These are phyloP conservation scores for Microtus montanus DNA, from an alignment of 2,113 vertebrate genomes.

Conservation along the genomic window DNA sequence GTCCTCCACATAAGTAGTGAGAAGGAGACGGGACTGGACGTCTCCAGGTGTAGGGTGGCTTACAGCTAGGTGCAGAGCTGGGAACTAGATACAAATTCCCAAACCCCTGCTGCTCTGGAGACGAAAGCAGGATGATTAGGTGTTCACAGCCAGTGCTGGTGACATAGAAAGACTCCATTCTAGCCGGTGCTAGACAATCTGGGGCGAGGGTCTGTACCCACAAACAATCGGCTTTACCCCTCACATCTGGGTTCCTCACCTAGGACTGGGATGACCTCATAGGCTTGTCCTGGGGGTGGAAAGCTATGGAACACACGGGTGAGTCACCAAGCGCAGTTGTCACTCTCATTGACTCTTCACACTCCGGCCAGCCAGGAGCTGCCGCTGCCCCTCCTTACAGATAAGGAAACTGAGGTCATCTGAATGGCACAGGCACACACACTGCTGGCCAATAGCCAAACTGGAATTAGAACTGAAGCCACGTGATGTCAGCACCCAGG, in stretches of 20 bases:
- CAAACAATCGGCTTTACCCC: neutral
- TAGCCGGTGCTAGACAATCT: neutral
- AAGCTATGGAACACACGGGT: neutral
- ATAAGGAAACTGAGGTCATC: conserved; percentile 9
- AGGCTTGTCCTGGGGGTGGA: neutral
- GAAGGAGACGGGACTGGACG: neutral
- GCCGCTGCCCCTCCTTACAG: neutral
- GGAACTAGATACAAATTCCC: neutral
- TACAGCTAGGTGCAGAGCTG: neutral
- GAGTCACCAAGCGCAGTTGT: neutral
- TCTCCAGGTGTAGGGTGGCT: neutral
- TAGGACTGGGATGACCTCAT: neutral
- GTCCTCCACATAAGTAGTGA: neutral
- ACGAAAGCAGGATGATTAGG: neutral
- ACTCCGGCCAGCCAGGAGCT: neutral
- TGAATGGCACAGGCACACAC: neutral
- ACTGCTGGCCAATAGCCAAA: neutral
- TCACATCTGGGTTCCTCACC: neutral
- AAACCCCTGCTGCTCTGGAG: neutral
- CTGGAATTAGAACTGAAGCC: neutral
- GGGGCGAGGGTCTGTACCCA: neutral
- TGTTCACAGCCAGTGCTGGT: neutral
- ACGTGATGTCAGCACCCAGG: neutral
- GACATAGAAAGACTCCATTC: neutral
- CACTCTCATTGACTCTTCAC: neutral